phyloP scores from a whole-genome alignment of 2,888 invertebrate genomes.

The Pseudococcus longispinus region DNA sequence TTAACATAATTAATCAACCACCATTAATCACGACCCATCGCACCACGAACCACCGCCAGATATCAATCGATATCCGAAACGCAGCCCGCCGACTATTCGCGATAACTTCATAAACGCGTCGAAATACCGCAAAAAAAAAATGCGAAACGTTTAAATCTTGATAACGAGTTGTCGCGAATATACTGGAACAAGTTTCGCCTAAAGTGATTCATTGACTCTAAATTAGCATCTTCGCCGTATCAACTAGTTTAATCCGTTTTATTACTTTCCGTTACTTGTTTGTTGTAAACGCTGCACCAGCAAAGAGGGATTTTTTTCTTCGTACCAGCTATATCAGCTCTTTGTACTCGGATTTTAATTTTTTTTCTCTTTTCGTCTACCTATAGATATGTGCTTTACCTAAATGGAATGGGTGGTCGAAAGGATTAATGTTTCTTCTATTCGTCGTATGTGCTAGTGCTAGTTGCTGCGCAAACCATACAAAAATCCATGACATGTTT shows the following conservation, averaged over 20 bases:
- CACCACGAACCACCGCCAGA: background rate
- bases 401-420: constrained; percentile 35
- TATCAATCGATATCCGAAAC: background rate
- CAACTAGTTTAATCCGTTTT: constrained; percentile 43
- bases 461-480: background rate
- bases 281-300: background rate
- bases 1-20: background rate
- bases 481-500: background rate
- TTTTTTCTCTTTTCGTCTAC: background rate
- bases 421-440: background rate
- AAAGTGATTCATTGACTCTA: constrained; percentile 42
- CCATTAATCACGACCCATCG: background rate
- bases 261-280: constrained; percentile 11
- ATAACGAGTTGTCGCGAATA: constrained; percentile 35
- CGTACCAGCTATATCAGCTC: background rate
- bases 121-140: background rate
- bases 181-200: constrained; percentile 20
- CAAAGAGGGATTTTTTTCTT: background rate
- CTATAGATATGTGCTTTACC: background rate
- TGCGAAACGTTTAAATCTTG: constrained; percentile 10
- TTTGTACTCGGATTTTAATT: background rate
- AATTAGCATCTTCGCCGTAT: constrained; percentile 37
- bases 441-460: background rate
- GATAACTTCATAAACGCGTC: background rate
- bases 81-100: background rate